Evolutionary conservation across 2,888 invertebrate genomes (phyloP).

Genomic region (Aspidiotus rigidus): DNA sequence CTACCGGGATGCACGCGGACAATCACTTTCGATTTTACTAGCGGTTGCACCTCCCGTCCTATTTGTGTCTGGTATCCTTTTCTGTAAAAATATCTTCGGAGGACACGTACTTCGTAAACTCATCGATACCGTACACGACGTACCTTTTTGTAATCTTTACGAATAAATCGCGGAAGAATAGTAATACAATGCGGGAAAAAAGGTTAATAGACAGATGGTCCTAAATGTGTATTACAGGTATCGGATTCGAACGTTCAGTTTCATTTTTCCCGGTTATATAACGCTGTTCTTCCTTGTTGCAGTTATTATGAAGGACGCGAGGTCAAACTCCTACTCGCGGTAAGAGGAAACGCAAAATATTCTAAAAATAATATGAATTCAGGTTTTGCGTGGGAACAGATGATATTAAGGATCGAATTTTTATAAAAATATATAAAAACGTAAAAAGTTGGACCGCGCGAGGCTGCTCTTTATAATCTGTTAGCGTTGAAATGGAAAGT

Average conservation of each 20-base stretch:
- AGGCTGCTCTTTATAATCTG: no score
- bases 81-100: no score
- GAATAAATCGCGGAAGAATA: conserved; percentile 25
- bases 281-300: conserved; percentile 20
- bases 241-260: conserved; percentile 19
- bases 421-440: neutral
- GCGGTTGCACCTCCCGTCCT: no score
- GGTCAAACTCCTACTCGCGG: conserved; percentile 26
- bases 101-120: no score
- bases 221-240: conserved; percentile 19
- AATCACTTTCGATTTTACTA: no score
- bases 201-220: conserved; percentile 30
- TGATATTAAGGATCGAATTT: neutral
- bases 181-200: conserved; percentile 8
- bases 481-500: no score
- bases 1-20: no score
- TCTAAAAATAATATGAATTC: neutral
- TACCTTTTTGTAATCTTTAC: conserved; percentile 5
- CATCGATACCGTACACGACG: no score
- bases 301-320: conserved; percentile 8
- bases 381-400: conserved; percentile 7
- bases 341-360: conserved; percentile 8
- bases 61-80: no score
- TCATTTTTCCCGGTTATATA: conserved; percentile 24
- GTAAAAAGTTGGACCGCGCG: no score